Percentiles rank a stretch among this genome's conserved stretches.
Evolutionary conservation across 2,888 invertebrate genomes (phyloP).

Genomic region (Boloria euphrosyne): DNA sequence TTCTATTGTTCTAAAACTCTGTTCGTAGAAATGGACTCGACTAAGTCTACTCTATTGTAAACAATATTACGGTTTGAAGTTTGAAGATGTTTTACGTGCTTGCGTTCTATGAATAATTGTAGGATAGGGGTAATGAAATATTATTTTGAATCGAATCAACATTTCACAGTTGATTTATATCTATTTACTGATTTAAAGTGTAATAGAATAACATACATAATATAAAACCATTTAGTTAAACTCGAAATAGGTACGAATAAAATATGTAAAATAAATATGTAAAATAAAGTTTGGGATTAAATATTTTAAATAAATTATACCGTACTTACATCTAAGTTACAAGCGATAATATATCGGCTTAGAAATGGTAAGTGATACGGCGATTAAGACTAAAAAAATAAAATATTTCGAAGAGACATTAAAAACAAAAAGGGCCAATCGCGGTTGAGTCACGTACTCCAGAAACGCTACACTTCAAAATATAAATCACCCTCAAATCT

Average conservation of each 20-base stretch:
- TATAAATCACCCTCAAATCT: slow-evolving; percentile 61
- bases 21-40: slow-evolving; percentile 20
- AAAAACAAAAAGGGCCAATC: slow-evolving; percentile 39
- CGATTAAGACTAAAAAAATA: slow-evolving; percentile 4
- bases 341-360: not conserved
- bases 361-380: not conserved
- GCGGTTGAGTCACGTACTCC: slow-evolving; percentile 55
- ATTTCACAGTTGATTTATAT: too few relatives aligned
- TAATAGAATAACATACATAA: too few relatives aligned
- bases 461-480: slow-evolving; percentile 51
- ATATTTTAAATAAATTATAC: too few relatives aligned
- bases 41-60: slow-evolving; percentile 21
- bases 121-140: not conserved
- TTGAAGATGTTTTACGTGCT: slow-evolving; percentile 1
- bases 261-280: too few relatives aligned
- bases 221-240: too few relatives aligned
- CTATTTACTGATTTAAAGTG: too few relatives aligned
- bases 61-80: not conserved
- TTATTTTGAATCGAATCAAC: too few relatives aligned
- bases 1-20: slow-evolving; percentile 28
- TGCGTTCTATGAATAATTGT: not conserved
- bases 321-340: not conserved
- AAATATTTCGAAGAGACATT: slow-evolving; percentile 6
- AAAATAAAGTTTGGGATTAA: too few relatives aligned
- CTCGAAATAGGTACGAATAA: too few relatives aligned